Conservation (phyloP, 2,113 vertebrate species). For the Progne subis region DNA sequence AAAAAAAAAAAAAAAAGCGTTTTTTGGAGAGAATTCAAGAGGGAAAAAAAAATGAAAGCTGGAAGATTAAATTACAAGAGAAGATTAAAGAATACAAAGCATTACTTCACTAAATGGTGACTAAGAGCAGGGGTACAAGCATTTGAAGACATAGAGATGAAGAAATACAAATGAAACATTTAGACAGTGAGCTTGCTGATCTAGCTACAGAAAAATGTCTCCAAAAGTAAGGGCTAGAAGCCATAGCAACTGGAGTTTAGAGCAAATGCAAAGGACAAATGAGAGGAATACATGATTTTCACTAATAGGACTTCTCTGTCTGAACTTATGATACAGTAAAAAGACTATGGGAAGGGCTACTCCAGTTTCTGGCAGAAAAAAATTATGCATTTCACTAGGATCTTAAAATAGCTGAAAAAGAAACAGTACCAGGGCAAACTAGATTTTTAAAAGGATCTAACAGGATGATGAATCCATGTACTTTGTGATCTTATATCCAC, state of each 20-base stretch:
- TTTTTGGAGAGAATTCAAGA: slow-evolving; percentile 11
- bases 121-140: slow-evolving; percentile 30
- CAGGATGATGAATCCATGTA: not conserved
- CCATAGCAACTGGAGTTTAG: slow-evolving; percentile 33
- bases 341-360: not conserved
- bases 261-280: not conserved
- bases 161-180: slow-evolving; percentile 35
- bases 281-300: not conserved
- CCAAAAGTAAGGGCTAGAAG: slow-evolving; percentile 4
- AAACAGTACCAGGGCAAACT: not conserved
- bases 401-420: not conserved
- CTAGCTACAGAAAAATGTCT: not conserved
- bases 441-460: not conserved
- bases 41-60: not conserved
- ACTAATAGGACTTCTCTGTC: not conserved
- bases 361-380: not conserved
- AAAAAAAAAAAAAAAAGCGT: no score
- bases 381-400: not conserved
- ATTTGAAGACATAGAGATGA: slow-evolving; percentile 17
- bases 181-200: not conserved
- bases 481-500: not conserved
- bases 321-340: not conserved
- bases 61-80: slow-evolving; percentile 36
- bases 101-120: slow-evolving; percentile 52
- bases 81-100: slow-evolving; percentile 46